Conservation (phyloP, 1,140 invertebrate species). For the Lethrus apterus region DNA sequence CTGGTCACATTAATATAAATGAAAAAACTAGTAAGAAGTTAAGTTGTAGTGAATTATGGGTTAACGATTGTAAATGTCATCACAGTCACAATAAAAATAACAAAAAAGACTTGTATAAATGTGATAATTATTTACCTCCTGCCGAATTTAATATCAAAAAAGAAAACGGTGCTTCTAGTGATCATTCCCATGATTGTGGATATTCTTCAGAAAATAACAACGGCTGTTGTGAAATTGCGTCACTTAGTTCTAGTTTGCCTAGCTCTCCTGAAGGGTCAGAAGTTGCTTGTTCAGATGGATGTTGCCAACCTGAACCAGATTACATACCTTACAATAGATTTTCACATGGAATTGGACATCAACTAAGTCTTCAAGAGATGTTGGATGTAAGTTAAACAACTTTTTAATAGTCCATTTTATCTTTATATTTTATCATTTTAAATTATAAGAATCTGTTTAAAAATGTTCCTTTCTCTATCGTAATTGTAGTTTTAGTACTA, state of each 20-base stretch:
- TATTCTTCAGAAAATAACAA: constrained; percentile 74
- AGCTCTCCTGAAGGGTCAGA: constrained; percentile 79
- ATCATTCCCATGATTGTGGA: constrained; percentile 74
- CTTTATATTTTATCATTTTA: background rate
- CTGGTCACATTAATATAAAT: no score
- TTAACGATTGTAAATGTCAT: constrained; percentile 14
- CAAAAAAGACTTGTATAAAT: constrained; percentile 16
- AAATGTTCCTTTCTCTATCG: background rate
- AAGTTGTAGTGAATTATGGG: constrained; percentile 13
- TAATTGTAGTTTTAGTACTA: no score
- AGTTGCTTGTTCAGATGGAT: constrained; percentile 74
- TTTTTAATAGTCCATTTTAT: background rate
- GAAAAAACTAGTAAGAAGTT: constrained; percentile 5
- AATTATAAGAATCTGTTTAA: background rate
- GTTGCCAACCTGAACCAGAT: constrained; percentile 66
- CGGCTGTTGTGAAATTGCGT: constrained; percentile 54
- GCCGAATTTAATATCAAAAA: constrained; percentile 26
- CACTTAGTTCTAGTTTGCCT: constrained; percentile 59
- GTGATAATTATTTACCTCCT: constrained; percentile 18
- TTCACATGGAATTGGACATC: constrained; percentile 42
- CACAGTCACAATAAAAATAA: constrained; percentile 11
- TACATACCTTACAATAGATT: constrained; percentile 30
- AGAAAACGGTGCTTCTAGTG: constrained; percentile 52
- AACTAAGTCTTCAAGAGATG: constrained; percentile 61
- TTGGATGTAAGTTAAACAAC: constrained; percentile 49